Conservation (phyloP, 2,888 invertebrate species). For the Epsilonema sp. region DNA sequence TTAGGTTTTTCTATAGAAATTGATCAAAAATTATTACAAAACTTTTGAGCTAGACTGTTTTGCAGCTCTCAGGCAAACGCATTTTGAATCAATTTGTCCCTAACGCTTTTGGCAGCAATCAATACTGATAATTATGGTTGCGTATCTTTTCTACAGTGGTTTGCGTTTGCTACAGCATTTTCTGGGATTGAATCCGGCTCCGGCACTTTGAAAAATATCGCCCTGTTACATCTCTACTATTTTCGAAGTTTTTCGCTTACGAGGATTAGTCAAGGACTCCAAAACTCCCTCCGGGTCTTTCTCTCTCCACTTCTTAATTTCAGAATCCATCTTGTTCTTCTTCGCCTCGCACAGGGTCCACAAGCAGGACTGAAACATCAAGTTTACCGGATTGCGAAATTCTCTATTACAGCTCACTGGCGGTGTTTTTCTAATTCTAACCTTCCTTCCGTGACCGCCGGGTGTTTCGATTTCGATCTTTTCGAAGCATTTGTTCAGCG, state of each 20-base stretch:
- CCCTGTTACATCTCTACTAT: too few species aligned
- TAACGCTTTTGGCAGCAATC: neutral
- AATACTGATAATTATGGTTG: too few species aligned
- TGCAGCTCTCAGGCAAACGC: too few species aligned
- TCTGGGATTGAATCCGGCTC: too few species aligned
- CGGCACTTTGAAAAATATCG: too few species aligned
- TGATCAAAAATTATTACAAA: too few species aligned
- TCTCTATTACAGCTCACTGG: neutral
- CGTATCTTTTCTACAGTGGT: too few species aligned
- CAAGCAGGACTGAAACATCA: constrained; percentile 41
- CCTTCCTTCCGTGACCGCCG: constrained; percentile 42
- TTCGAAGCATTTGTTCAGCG: constrained; percentile 91
- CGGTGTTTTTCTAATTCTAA: neutral
- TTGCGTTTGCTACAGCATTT: too few species aligned
- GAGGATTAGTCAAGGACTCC: constrained; percentile 80
- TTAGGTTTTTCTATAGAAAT: too few species aligned
- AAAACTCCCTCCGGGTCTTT: constrained; percentile 80
- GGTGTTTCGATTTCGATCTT: constrained; percentile 78
- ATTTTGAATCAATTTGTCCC: neutral
- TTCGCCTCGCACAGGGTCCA: constrained; percentile 94
- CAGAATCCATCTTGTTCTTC: constrained; percentile 88
- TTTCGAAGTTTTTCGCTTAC: constrained; percentile 37
- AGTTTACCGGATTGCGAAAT: too few species aligned
- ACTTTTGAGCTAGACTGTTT: too few species aligned
- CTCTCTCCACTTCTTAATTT: constrained; percentile 87